Base-by-base conservation (phyloP, 2,797 vertebrate genomes). In the Epinephelus awoara region DNA sequence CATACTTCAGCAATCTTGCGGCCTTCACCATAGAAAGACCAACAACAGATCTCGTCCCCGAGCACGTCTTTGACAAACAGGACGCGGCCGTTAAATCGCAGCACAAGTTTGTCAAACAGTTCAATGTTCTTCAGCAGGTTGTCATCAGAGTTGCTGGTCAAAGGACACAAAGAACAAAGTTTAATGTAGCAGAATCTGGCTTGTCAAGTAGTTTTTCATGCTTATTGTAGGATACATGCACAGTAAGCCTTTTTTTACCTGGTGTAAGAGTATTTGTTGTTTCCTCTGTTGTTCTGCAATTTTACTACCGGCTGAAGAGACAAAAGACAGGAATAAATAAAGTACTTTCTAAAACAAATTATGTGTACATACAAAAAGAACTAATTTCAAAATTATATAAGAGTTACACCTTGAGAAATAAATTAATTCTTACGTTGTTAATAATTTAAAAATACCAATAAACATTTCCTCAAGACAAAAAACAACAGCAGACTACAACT, bases 71-170 rank as follows among this genome's bases (percentile, higher is more conserved):
- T 99, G 68, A 99, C 99, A 79, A 99, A 99, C 1, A 99, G 96
- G 75, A 99, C 98, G 0, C 98, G 94, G 21, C 98, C 98, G 0
- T 99, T 99, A 77, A 99, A 99, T 64, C 98, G 93, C 79, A 99
- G 92, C 0, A 98, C 99, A 2, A 99, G 95, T 92, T 99, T 99
- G 91, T 99, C 98, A 10, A 99, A 99, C 8, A 99, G 96, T 89
- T 99, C 98, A 0, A 99, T 99, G 95, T 99, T 99, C 93, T 99
- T 99, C 93, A 99, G 94, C 96, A 99, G 97, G 91, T 99, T 99
- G 90, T 99, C 98, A 0, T 99, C 98, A 0, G 98, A 99, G 91
- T 99, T 99, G 93, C 98, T 99, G 93, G 0, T 44, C 23, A 76
- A 14, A 75, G 21, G 13, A 5, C 1, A 85, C 7, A 63, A n/a